Percentiles rank a stretch among this genome's conserved stretches.
phyloP scores from a whole-genome alignment of 1,140 invertebrate genomes.

The Drosophila grimshawi region DNA sequence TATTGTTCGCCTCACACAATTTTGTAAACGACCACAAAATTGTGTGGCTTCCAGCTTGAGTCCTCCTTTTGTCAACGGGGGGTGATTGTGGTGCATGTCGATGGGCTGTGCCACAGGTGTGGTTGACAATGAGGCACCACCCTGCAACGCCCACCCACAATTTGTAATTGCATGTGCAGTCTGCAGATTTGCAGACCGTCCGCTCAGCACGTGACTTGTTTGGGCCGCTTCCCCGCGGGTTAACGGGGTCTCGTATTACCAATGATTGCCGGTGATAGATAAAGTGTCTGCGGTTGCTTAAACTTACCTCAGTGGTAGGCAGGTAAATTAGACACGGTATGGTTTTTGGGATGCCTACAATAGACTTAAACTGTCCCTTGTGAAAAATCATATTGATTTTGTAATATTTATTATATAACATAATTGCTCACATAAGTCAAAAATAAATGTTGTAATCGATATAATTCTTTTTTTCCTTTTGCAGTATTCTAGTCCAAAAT shows the following conservation, averaged over 20 bases:
- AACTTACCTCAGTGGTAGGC: conserved; percentile 39
- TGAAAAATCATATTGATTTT: background rate
- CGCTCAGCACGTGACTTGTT: conserved; percentile 27
- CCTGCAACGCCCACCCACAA: conserved; percentile 12
- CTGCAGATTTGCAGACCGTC: conserved; percentile 38
- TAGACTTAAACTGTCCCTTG: background rate
- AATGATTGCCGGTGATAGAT: conserved; percentile 55
- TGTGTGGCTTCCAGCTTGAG: conserved; percentile 65
- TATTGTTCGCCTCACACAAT: conserved; percentile 25
- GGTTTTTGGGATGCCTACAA: background rate
- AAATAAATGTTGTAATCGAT: conserved; percentile 1
- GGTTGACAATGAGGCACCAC: conserved; percentile 9
- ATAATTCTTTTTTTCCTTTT: conserved; percentile 3
- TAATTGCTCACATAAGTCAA: background rate
- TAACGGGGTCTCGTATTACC: conserved; percentile 56
- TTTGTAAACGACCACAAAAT: conserved; percentile 59
- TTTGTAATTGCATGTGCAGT: conserved; percentile 29
- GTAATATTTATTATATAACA: background rate
- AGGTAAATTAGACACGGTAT: background rate
- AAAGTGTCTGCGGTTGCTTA: conserved; percentile 63
- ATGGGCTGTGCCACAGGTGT: conserved; percentile 20
- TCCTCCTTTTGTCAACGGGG: background rate
- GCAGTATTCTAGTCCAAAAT: conserved; percentile 50
- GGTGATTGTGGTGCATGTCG: conserved; percentile 17
- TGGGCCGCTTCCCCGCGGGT: conserved; percentile 1